phyloP scores from a whole-genome alignment of 2,113 vertebrate species.

The Calidris pugnax region DNA sequence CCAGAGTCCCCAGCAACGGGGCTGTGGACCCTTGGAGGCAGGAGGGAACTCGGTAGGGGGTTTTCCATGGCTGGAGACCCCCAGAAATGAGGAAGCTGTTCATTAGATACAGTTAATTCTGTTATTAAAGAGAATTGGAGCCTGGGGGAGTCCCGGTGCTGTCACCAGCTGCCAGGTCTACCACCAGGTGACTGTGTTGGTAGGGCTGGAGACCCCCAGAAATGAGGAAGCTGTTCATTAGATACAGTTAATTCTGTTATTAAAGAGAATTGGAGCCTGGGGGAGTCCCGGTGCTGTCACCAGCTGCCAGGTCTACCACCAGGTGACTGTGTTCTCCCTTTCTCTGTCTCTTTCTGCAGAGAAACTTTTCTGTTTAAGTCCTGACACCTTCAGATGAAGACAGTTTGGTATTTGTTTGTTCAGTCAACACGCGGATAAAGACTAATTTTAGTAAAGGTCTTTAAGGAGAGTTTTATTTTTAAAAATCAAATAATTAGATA shows the following conservation, averaged over 20 bases:
- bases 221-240: neutral
- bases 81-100: neutral
- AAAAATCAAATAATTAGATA: neutral
- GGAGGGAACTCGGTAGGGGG: neutral
- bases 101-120: neutral
- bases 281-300: neutral
- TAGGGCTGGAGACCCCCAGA: too few species aligned
- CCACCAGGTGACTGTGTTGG: neutral
- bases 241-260: accelerated
- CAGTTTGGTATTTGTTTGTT: neutral
- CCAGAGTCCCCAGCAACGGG: neutral
- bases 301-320: neutral
- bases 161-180: neutral
- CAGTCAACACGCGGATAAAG: neutral
- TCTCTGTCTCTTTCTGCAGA: neutral
- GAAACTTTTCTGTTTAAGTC: neutral
- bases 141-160: neutral
- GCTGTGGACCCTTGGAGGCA: neutral
- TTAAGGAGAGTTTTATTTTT: neutral
- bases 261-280: neutral
- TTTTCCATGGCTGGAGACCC: neutral
- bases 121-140: neutral
- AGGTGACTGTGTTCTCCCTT: neutral
- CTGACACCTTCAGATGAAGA: neutral
- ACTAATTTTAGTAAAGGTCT: neutral